These are phyloP conservation scores for Digitonthophagus gazella DNA, from an alignment of 2,888 invertebrate genomes.

Conservation along the genomic window DNA sequence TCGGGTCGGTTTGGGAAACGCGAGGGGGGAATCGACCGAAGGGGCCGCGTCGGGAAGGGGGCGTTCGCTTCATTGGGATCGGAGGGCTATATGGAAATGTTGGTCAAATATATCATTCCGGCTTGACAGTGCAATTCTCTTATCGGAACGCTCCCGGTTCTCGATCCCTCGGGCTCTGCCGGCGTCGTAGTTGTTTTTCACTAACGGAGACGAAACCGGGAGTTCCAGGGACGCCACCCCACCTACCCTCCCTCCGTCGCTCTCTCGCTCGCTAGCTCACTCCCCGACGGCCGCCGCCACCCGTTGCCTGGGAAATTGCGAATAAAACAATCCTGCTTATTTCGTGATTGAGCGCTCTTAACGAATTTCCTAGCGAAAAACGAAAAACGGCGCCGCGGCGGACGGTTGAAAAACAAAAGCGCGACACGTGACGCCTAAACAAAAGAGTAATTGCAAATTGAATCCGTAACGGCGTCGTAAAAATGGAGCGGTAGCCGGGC, in stretches of 20 bases:
- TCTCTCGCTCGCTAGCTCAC: conserved; percentile 40
- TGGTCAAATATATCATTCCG: conserved; percentile 88
- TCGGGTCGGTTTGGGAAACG: conserved; percentile 37
- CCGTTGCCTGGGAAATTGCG: conserved; percentile 29
- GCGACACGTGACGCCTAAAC: conserved; percentile 34
- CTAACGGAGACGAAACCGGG: conserved; percentile 52
- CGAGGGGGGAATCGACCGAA: conserved; percentile 43
- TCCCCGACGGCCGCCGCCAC: conserved; percentile 40
- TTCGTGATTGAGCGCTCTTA: background rate
- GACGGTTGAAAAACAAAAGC: conserved; percentile 6
- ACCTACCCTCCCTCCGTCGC: conserved; percentile 50
- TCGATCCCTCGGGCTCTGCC: conserved; percentile 45
- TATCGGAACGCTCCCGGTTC: conserved; percentile 66
- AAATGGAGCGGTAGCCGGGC: conserved; percentile 38
- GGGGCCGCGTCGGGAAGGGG: conserved; percentile 15
- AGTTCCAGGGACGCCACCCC: conserved; percentile 42
- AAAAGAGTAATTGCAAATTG: conserved; percentile 40
- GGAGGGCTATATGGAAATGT: conserved; percentile 72
- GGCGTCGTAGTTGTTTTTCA: conserved; percentile 54
- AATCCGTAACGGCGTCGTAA: conserved; percentile 37
- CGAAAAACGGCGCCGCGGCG: too few relatives aligned
- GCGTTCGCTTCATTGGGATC: conserved; percentile 51
- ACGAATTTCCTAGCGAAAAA: background rate
- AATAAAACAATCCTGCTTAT: conserved; percentile 2
- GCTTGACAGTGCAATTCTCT: conserved; percentile 88